A percentile compares a stretch with the other conserved stretches of the same genome.
Conservation (phyloP, 2,113 vertebrate species). For the Chlamydotis undulata region DNA sequence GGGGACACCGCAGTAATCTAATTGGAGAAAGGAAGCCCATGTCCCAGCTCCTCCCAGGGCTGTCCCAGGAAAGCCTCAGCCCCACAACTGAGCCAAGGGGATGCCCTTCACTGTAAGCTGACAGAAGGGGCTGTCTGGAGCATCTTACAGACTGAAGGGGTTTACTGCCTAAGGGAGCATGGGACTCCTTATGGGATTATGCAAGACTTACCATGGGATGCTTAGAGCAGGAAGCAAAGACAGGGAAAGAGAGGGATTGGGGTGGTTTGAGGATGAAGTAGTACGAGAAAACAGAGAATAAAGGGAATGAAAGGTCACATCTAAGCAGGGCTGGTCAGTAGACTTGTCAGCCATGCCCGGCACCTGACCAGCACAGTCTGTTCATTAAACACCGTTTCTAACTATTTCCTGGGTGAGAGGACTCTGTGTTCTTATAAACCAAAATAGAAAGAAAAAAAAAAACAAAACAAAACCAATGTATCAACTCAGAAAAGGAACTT, state of each 20-base stretch:
- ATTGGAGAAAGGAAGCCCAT: not conserved
- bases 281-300: too few relatives aligned
- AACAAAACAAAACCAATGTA: too few relatives aligned
- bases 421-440: not conserved
- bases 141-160: not conserved
- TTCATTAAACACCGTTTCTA: too few relatives aligned
- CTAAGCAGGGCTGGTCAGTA: too few relatives aligned
- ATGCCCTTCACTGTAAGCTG: not conserved
- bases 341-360: too few relatives aligned
- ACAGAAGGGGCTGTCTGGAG: not conserved
- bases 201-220: not conserved
- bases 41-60: not conserved
- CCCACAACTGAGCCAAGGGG: not conserved
- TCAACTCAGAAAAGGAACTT: not conserved
- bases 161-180: not conserved
- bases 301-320: too few relatives aligned
- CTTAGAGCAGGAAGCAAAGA: not conserved
- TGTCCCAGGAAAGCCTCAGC: not conserved
- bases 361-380: too few relatives aligned
- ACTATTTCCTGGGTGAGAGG: too few relatives aligned
- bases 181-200: not conserved
- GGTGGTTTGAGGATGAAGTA: too few relatives aligned
- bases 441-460: not conserved
- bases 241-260: too few relatives aligned
- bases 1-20: not conserved